Base-by-base conservation (phyloP, 2,888 invertebrate species). In the Lycophotia porphyrea region DNA sequence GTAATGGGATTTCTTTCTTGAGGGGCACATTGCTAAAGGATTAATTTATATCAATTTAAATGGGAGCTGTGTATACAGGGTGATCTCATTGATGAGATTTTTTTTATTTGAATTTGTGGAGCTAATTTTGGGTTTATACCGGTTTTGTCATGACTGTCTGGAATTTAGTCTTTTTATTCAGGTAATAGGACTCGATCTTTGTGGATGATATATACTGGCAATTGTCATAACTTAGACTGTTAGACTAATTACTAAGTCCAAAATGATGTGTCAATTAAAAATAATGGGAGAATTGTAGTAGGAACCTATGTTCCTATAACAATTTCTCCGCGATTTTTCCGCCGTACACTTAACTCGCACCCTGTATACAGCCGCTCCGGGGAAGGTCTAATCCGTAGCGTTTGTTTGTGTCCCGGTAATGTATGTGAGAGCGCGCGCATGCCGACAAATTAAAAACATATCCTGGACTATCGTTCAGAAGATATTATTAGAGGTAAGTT, bases 31-130 rank as follows among this genome's bases (percentile, higher is more conserved):
- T 90, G 94, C 93, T 92, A 95, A 96, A 96, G 96, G 96, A 96
- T 96, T 96, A 96, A 96, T 96, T 96, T 96, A 95, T 96, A 96
- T 96, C 96, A 96, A 96, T 96, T 96, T 95, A 95, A 96, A 96
- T 94, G 94, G 94, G 92, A 88, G 83, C 77, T 74, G 55, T 66
- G n/a, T 66, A 81, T 93, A 95, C 92, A 92, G 95, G 93, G 11
- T 93, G 95, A 84, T 76, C 8, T 75, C 76, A 80, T 87, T 86
- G 47, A 64, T 76, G 55, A 27, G 11, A 5, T 15, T 24, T 47
- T 58, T 58, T 68, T 64, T 60, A 63, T 74, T 78, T 52, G n/a
- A 7, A 34, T 69, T 42, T 39, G 18, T 49, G 1, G 13, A 18
- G 13, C 0, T 24, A 18, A 36, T 60, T 74, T 64, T 49, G 9